Percentiles rank a stretch among this genome's conserved stretches.
These are phyloP conservation scores for Agrotis clavis DNA, from an alignment of 2,888 invertebrate genomes.

Conservation along the genomic window DNA sequence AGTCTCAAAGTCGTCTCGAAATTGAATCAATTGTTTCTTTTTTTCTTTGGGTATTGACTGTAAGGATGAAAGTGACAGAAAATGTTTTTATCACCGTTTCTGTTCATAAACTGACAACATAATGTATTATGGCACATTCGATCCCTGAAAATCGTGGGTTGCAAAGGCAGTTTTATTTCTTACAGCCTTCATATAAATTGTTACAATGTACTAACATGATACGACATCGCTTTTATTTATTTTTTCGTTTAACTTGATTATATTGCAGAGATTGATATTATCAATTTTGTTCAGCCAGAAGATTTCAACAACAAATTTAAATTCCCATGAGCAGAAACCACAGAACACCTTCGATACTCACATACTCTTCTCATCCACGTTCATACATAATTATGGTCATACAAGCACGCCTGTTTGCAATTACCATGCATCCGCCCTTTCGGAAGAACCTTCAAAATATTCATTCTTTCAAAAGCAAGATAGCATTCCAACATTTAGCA, in stretches of 20 bases:
- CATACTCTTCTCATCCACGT: no score
- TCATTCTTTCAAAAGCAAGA: neutral
- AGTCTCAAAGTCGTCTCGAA: slow-evolving; percentile 33
- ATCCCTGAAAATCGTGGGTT: slow-evolving; percentile 71
- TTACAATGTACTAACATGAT: slow-evolving; percentile 1
- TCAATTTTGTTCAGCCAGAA: no score
- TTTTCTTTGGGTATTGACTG: slow-evolving; percentile 9
- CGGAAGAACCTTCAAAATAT: no score
- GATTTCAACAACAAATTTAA: neutral
- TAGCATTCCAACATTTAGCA: neutral
- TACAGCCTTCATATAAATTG: slow-evolving; percentile 41
- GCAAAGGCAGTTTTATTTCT: slow-evolving; percentile 65
- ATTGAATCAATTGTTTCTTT: slow-evolving; percentile 39
- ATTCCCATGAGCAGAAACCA: no score
- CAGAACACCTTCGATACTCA: no score
- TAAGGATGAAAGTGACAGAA: slow-evolving; percentile 43
- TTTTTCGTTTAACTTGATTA: neutral
- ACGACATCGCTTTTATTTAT: neutral
- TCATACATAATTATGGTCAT: no score
- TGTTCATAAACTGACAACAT: slow-evolving; percentile 61
- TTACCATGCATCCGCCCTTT: no score
- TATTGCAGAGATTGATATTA: no score
- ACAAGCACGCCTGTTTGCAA: no score
- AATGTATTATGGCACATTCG: slow-evolving; percentile 66
- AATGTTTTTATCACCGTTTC: slow-evolving; percentile 48